Base-by-base conservation (phyloP, 2,113 vertebrate species). In the Dunckerocampus dactyliophorus region DNA sequence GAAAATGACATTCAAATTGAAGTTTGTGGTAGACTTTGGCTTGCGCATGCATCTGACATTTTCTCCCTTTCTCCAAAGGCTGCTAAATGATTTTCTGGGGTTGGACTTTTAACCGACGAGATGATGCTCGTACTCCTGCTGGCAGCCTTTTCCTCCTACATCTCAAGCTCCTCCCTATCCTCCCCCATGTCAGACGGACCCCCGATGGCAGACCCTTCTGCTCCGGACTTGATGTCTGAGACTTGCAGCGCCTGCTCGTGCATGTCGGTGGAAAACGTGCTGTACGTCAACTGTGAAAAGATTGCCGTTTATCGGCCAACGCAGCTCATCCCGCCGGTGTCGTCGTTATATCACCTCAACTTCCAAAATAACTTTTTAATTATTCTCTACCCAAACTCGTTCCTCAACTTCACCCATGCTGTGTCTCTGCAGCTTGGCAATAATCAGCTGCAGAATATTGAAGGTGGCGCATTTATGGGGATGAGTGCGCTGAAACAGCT, bases 201-300 rank as follows among this genome's bases (percentile, higher is more conserved):
- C 67, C 82, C 83, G 37, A 73, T 76, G 81, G 75, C 54, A 15
- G 67, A 85, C 70, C 83, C 87, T 5, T 79, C 83, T 47, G 49
- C 67, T 53, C 72, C 92, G 74, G 95, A 94, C 85, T 80, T 92
- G 84, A 93, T 93, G 68, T 92, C 93, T 64, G 97, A 97, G 88
- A 98, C 96, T 84, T 99, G 97, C 92, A 94, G 88, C 81, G 94
- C 92, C 80, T 99, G 97, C 80, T 96, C 95, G 83, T 99, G 97
- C 85, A 93, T 97, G 85, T 97, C 96, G 16, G 92, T 98, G 80
- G 97, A 99, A 75, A 98, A 98, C 61, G 96, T 99, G 77, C 93
- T 99, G 22, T 99, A 99, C 82, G 96, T 95, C 90, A 98, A 96
- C 93, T 99, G 97, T 67, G 95, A 98, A 84, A 97, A 97, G 90